Conservation (phyloP, 23 tunicate species). For the Trididemnum miniatum region DNA sequence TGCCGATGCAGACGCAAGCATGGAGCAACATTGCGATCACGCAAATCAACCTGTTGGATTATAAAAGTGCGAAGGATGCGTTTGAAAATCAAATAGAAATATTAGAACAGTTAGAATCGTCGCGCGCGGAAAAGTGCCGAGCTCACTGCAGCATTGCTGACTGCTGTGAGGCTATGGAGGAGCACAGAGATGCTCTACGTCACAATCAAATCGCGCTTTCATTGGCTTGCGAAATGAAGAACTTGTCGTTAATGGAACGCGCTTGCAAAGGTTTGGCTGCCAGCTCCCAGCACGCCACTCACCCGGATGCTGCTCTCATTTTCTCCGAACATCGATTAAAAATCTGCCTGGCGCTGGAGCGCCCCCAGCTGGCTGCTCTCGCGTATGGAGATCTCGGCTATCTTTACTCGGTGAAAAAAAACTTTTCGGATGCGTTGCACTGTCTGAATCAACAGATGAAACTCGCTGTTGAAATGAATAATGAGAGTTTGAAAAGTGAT, state of each 20-base stretch:
- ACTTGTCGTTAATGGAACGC: slow-evolving; percentile 33
- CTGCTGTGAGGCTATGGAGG: slow-evolving; percentile 58
- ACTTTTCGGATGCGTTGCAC: slow-evolving; percentile 38
- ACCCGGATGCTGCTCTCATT: slow-evolving; percentile 22
- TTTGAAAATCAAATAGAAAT: slow-evolving; percentile 44
- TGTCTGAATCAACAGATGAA: slow-evolving; percentile 60
- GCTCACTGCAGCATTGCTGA: slow-evolving; percentile 60
- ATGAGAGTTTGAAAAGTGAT: slow-evolving; percentile 46
- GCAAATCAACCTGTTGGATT: slow-evolving; percentile 47
- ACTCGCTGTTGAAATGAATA: slow-evolving; percentile 37
- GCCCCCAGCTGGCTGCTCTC: slow-evolving; percentile 24
- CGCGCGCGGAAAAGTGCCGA: slow-evolving; percentile 31
- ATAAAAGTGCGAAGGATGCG: slow-evolving; percentile 38
- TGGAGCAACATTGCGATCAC: slow-evolving; percentile 73
- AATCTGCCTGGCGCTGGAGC: slow-evolving; percentile 13
- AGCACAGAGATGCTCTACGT: slow-evolving; percentile 25
- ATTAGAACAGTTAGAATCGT: not conserved
- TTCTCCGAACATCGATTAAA: slow-evolving; percentile 36
- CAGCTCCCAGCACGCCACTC: slow-evolving; percentile 1
- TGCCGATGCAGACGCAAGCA: slow-evolving; percentile 37
- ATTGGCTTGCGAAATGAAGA: slow-evolving; percentile 20
- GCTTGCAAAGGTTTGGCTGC: slow-evolving; percentile 41
- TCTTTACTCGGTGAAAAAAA: slow-evolving; percentile 25
- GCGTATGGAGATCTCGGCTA: slow-evolving; percentile 73
- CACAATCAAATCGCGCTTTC: slow-evolving; percentile 21